Conservation (phyloP, 2,113 vertebrate genomes). For the Candoia aspera region DNA sequence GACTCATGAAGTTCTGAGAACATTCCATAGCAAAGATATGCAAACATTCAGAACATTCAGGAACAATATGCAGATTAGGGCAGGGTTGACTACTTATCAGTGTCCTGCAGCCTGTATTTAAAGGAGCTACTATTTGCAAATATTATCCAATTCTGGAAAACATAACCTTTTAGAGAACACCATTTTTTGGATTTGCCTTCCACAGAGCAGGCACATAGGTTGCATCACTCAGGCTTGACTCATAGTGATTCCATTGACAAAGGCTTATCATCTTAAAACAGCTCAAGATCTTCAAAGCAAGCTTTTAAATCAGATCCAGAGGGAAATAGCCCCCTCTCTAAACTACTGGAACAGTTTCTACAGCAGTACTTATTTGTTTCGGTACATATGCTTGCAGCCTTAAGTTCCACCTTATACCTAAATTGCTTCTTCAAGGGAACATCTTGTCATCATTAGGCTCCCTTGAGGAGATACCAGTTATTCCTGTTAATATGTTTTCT, state of each 20-base stretch:
- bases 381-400: no score
- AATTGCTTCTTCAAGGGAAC: background rate
- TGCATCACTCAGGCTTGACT: background rate
- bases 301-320: background rate
- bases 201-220: background rate
- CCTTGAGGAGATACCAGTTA: background rate
- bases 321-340: background rate
- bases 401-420: background rate
- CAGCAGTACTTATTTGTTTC: background rate
- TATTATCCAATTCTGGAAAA: background rate
- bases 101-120: background rate
- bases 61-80: background rate
- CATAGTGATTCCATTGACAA: no score
- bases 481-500: no score
- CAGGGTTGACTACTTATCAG: background rate
- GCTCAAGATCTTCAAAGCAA: background rate
- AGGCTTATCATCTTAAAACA: background rate
- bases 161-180: background rate
- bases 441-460: background rate
- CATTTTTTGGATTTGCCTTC: no score
- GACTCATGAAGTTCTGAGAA: background rate
- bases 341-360: background rate
- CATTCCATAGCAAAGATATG: background rate
- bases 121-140: background rate
- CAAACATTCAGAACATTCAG: background rate